Evolutionary conservation across 2,113 vertebrate genomes (phyloP).

Genomic region (Crocuta crocuta): DNA sequence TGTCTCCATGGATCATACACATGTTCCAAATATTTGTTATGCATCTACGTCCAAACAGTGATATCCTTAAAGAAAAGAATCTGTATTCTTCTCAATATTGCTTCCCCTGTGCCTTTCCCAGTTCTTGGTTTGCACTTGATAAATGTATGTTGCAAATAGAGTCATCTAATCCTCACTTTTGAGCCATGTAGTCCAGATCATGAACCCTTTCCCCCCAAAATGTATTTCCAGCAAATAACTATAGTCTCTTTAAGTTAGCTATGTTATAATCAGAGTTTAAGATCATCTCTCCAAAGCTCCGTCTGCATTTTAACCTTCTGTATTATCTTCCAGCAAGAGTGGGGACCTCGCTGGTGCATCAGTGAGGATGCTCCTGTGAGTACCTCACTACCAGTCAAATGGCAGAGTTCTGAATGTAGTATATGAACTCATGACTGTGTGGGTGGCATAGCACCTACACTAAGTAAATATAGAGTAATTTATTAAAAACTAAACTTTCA

Average conservation of each 20-base stretch:
- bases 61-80: background rate
- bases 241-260: background rate
- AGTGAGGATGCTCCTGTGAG: background rate
- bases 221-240: constrained; percentile 36
- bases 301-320: background rate
- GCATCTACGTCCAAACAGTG: background rate
- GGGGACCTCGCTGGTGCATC: background rate
- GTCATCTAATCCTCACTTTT: background rate
- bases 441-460: background rate
- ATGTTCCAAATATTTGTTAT: background rate
- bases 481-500: constrained; percentile 35
- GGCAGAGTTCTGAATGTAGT: background rate
- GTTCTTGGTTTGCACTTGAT: background rate
- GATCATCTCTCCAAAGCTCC: background rate
- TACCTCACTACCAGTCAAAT: background rate
- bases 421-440: background rate
- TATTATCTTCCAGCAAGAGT: background rate
- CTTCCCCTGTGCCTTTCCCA: background rate
- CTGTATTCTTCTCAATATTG: background rate
- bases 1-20: background rate
- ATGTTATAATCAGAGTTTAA: background rate
- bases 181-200: background rate
- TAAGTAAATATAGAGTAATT: background rate
- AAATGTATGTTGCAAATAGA: constrained; percentile 2
- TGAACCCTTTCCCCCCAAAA: background rate